A percentile compares a stretch with the other conserved stretches of the same genome.
Conservation (phyloP, 2,797 vertebrate genomes). For the Poecilia velifera region DNA sequence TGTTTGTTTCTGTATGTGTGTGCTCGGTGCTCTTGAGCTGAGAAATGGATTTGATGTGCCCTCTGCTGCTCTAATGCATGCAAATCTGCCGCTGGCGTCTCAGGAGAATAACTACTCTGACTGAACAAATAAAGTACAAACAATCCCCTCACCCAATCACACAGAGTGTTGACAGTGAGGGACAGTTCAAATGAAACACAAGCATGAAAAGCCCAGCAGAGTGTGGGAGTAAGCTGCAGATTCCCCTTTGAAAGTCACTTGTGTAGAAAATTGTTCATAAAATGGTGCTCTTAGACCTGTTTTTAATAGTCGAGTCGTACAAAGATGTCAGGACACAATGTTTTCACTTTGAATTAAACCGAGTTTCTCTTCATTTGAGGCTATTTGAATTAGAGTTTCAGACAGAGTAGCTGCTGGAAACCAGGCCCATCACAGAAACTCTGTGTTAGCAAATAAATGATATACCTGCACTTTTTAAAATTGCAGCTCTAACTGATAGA, state of each 20-base stretch:
- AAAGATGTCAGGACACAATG: slow-evolving; percentile 21
- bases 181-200: slow-evolving; percentile 63
- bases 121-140: slow-evolving; percentile 65
- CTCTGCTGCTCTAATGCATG: slow-evolving; percentile 72
- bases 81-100: slow-evolving; percentile 72
- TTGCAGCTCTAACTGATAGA: background rate
- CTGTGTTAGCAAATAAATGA: background rate
- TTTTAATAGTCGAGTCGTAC: slow-evolving; percentile 22
- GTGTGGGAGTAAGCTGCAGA: slow-evolving; percentile 49
- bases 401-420: background rate
- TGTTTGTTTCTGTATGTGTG: slow-evolving; percentile 25
- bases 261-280: slow-evolving; percentile 44
- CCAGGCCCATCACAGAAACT: background rate
- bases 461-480: background rate
- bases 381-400: slow-evolving; percentile 46
- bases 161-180: slow-evolving; percentile 60
- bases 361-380: slow-evolving; percentile 39
- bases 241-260: slow-evolving; percentile 44
- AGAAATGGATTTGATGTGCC: slow-evolving; percentile 74
- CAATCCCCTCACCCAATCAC: slow-evolving; percentile 45
- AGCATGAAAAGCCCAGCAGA: slow-evolving; percentile 54
- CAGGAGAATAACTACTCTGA: slow-evolving; percentile 70
- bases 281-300: slow-evolving; percentile 22
- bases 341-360: slow-evolving; percentile 38
- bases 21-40: slow-evolving; percentile 46